Evolutionary conservation across 2,888 invertebrate genomes (phyloP), one percentile per base, ranked within the genome.

Genomic region (Patella pellucida): DNA sequence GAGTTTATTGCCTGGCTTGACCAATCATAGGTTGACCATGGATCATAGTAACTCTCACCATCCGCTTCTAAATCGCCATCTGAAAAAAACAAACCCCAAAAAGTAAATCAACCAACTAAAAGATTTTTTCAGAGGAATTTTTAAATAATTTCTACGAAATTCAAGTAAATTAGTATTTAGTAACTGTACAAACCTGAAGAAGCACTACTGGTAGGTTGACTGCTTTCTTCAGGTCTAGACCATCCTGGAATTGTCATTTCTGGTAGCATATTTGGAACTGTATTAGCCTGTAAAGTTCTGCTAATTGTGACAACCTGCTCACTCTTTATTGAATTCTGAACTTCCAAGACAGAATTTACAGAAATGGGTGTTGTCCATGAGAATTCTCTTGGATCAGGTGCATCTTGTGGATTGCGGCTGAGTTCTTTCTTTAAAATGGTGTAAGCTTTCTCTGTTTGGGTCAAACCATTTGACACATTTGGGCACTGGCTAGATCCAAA

Each of bases 391-490:
- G 62, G 62, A 62, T 62, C 62, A 62, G 62, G 62, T 62, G 62
- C 62, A 23, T 62, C 19, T 19, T 62, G 62, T 0, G 62, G 62
- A 62, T 62, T 62, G 23, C 23, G 19, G 23, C 19, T 23, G 3
- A 62, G 23, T 23, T 62, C 62, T 62, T 62, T 62, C 62, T 62
- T 62, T 23, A 62, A 23, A 23, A 62, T 62, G 62, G 62, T 62
- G 14, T 62, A 62, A 19, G 62, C 62, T 62, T 62, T 62, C 62
- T 62, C 62, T 62, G 62, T 62, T 62, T 62, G 62, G 12, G 62
- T 23, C 5, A 62, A 19, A 12, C 62, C 62, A 62, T 62, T 62
- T 23, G 19, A 62, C 3, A 62, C 7, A 15, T 62, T 62, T 23
- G 19, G 62, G 2, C 12, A 23, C 9, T 62, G 19, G 11, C 19